phyloP scores from a whole-genome alignment of 2,113 vertebrate species.

The Polypterus bichir region DNA sequence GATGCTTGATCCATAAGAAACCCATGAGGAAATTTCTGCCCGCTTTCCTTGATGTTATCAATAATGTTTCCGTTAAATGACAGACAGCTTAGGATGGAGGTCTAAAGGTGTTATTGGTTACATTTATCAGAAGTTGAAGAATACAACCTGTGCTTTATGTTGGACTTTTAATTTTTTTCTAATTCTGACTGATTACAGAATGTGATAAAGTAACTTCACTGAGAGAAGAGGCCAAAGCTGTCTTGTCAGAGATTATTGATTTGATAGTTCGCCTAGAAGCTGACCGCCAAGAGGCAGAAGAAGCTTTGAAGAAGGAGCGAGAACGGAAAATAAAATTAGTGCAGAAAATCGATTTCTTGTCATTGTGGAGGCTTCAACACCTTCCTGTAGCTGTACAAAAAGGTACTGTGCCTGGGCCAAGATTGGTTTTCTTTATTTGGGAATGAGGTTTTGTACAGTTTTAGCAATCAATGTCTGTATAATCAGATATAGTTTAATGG shows the following conservation, averaged over 20 bases:
- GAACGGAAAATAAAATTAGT: slow-evolving; percentile 37
- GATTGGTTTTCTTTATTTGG: slow-evolving; percentile 11
- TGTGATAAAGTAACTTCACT: slow-evolving; percentile 30
- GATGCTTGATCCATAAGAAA: too few species aligned
- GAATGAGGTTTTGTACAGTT: too few species aligned
- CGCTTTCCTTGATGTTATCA: too few species aligned
- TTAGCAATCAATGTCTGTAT: background rate
- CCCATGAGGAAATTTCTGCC: too few species aligned
- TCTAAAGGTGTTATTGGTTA: too few species aligned
- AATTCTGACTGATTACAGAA: slow-evolving; percentile 20
- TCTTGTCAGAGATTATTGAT: slow-evolving; percentile 55
- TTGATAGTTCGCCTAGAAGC: slow-evolving; percentile 67
- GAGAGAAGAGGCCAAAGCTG: slow-evolving; percentile 48
- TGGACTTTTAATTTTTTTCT: slow-evolving; percentile 1
- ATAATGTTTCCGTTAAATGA: too few species aligned
- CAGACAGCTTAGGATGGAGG: too few species aligned
- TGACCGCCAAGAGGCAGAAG: slow-evolving; percentile 55
- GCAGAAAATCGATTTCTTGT: slow-evolving; percentile 46
- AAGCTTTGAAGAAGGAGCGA: slow-evolving; percentile 53
- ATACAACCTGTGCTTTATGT: background rate
- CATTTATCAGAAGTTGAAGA: too few species aligned
- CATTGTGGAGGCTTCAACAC: slow-evolving; percentile 58
- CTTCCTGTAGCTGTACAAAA: slow-evolving; percentile 50
- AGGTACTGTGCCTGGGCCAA: slow-evolving; percentile 34
- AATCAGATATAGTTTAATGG: background rate